These are phyloP conservation scores for Lordiphosa andalusiaca DNA, from an alignment of 2,888 invertebrate species.

Conservation along the genomic window DNA sequence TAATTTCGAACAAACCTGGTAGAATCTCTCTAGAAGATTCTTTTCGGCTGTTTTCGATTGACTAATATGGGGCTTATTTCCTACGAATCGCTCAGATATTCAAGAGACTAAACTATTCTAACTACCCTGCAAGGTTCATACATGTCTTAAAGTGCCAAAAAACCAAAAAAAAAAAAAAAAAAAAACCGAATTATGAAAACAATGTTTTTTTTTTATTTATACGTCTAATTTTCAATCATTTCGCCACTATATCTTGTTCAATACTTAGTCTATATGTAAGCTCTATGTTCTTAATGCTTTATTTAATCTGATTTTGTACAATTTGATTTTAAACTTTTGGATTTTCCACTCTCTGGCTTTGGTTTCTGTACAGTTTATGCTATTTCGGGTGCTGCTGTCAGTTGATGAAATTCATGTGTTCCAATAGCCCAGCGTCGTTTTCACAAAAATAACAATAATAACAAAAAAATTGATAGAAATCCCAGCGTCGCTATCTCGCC, in stretches of 20 bases:
- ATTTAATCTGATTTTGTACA: constrained; percentile 19
- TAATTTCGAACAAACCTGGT: too few relatives aligned
- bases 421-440: constrained; percentile 37
- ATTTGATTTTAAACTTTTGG: constrained; percentile 12
- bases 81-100: not conserved
- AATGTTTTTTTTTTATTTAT: constrained; percentile 21
- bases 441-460: not conserved
- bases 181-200: not conserved
- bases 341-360: constrained; percentile 18
- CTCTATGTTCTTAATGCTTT: constrained; percentile 28
- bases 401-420: constrained; percentile 14
- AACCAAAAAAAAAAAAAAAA: not conserved
- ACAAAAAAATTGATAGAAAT: constrained; percentile 11
- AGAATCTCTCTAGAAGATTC: too few relatives aligned
- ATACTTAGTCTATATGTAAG: constrained; percentile 35
- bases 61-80: not conserved
- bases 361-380: constrained; percentile 14
- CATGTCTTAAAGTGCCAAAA: too few relatives aligned
- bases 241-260: constrained; percentile 29
- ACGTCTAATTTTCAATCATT: constrained; percentile 23
- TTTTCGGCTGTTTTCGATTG: too few relatives aligned
- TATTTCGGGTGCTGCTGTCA: constrained; percentile 12
- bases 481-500: constrained; percentile 31
- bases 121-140: not conserved
- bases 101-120: not conserved